Evolutionary conservation across 2,797 vertebrate genomes (phyloP).

Genomic region (Onychomys torridus): DNA sequence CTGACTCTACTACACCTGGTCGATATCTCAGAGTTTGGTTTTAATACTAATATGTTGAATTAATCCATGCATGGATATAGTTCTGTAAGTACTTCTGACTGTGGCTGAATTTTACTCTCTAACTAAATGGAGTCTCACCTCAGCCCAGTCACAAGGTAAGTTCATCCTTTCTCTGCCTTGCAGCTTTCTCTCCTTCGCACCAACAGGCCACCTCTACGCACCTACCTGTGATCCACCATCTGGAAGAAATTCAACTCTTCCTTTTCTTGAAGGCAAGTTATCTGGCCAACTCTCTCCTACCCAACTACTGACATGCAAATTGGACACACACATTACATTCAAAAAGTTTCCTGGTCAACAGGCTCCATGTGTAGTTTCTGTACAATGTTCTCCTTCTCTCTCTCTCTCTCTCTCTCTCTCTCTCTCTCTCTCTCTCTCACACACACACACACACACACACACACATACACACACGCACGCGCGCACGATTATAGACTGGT

Average conservation of each 20-base stretch:
- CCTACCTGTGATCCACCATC: not conserved
- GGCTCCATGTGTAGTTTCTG: not conserved
- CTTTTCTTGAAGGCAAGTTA: not conserved
- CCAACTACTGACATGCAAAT: not conserved
- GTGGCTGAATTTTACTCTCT: not conserved
- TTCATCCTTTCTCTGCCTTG: not conserved
- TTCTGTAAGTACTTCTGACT: not conserved
- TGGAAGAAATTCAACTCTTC: not conserved
- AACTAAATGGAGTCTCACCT: not conserved
- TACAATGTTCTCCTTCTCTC: not conserved
- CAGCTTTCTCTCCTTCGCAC: slow-evolving; percentile 3
- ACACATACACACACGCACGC: not conserved
- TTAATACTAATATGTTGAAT: slow-evolving; percentile 15
- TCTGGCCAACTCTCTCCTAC: not conserved
- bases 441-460: not conserved
- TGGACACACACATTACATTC: not conserved
- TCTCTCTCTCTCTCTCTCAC: not conserved
- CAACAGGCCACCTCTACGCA: not conserved
- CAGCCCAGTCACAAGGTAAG: not conserved
- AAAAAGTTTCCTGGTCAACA: not conserved
- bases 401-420: not conserved
- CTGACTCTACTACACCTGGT: not conserved
- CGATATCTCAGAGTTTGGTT: not conserved
- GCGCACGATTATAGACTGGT: not conserved
- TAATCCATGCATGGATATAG: not conserved